Evolutionary conservation across 30 jellyfish, hydroid and myxozoan genomes (phyloP), one percentile per base, ranked within the genome.

Genomic region (Hydractinia symbiolongicarpus): DNA sequence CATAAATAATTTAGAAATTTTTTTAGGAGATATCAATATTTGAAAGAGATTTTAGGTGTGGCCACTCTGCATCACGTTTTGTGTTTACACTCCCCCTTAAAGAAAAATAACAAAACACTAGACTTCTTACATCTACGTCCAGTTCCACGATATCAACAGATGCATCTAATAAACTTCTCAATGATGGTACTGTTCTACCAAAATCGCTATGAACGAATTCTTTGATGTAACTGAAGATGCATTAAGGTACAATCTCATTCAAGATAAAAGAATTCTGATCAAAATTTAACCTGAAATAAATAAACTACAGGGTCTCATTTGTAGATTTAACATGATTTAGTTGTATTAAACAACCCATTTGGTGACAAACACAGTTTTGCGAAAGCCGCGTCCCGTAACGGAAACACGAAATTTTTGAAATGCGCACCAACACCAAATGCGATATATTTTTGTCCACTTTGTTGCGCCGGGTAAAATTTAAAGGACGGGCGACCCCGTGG

Each of bases 191-290:
- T 7, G 97, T 89, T 61, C 97, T 69, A 13, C 86, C 80, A 62
- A 89, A 85, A 75, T 89, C 97, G 7, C 97, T 95, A 80, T 89
- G 97, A 5, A 89, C 97, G 61, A 89, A 89, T 69, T 89, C 97
- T 69, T 89, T 89, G 53, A 89, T 81, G 68, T 89, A 89, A 30
- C 97, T 89, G 19, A 52, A 68, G 2, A 20, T 11, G 69, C 17
- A 5, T 71, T 71, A 71, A 71, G 80, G 80, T 19, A 9, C 9
- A 71, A 71, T 8, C 0, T 71, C n/a, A 7, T 19, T 71, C 50
- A 58, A 11, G 17, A 58, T 58, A 58, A 58, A 11, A 58, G 16
- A 58, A 11, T 11, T 11, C 69, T 58, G 16, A 16, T 11, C 15
- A 11, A 3, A 11, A 17, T 58, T 11, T 58, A 57, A 58, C 69